Base-by-base conservation (phyloP, 2,797 vertebrate species). In the Oreortyx pictus region DNA sequence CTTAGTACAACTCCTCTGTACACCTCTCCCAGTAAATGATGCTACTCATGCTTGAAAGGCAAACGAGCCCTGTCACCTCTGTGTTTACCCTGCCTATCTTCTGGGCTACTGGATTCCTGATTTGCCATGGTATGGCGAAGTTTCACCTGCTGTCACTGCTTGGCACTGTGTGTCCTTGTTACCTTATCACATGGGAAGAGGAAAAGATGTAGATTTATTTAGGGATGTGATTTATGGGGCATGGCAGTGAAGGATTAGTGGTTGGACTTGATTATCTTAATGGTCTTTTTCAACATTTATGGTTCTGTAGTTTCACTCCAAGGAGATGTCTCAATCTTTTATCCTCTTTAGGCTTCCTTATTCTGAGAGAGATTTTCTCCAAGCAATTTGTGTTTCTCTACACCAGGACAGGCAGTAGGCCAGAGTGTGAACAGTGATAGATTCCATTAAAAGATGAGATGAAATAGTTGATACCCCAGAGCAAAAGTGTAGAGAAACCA, bases 51-150 rank as follows among this genome's bases (percentile, higher is more conserved):
- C 62, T 60, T 44, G 49, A 72, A 62, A 90, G 71, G 82, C 59
- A 81, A 88, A 91, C 24, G 76, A 56, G 74, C 86, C 35, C 81
- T 88, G 80, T 66, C 66, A 23, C 11, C 60, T 73, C 52, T 35
- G 46, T 61, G 79, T 50, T 77, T 74, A 35, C 71, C 29, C 50
- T 86, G 56, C 1, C 41, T 37, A 8, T 68, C 54, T 3, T 0
- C 54, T 65, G 64, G 12, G 18, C 61, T 78, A 10, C 50, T 68
- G 0, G 2, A 31, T 83, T 91, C 43, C 80, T 75, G 49, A 61
- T 77, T 73, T 52, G 22, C 73, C 77, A 71, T 83, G 57, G 57
- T 57, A 54, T 23, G 37, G 37, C 44, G 57, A 8, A 82, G 65
- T 73, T 59, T 33, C 57, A 72, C 49, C 54, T 50, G 70, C 54